Conservation (phyloP, 2,888 invertebrate genomes). For the Cerceris ruficornis region DNA sequence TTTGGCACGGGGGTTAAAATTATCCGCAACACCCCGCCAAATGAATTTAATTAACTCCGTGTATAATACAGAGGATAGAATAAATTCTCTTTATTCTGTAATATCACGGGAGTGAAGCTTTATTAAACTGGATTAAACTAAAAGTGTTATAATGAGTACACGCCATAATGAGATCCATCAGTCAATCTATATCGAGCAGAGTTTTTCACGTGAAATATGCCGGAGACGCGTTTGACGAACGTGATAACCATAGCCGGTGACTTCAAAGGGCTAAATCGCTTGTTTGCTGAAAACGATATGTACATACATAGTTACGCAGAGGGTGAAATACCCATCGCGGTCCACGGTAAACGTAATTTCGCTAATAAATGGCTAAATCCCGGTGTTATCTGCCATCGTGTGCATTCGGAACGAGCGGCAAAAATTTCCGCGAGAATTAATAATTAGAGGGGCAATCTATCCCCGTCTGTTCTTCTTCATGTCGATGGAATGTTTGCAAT, state of each 20-base stretch:
- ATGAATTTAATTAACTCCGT: too few species aligned
- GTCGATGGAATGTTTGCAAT: not conserved
- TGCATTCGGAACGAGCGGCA: constrained; percentile 21
- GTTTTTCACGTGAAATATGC: constrained; percentile 50
- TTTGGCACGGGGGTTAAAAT: too few species aligned
- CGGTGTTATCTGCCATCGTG: constrained; percentile 27
- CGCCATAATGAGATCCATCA: not conserved
- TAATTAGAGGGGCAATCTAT: not conserved
- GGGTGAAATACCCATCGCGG: constrained; percentile 30
- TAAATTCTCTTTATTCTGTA: too few species aligned
- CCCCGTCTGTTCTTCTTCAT: too few species aligned
- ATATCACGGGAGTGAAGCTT: too few species aligned
- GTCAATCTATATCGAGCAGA: constrained; percentile 24
- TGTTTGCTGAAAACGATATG: constrained; percentile 54
- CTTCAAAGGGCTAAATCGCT: constrained; percentile 52
- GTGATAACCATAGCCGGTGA: constrained; percentile 23
- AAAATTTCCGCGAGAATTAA: not conserved
- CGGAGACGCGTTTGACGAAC: constrained; percentile 28
- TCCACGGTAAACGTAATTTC: constrained; percentile 50
- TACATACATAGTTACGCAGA: constrained; percentile 12
- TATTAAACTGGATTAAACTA: too few species aligned
- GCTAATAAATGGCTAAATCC: constrained; percentile 49
- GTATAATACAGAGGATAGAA: too few species aligned
- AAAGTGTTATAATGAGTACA: not conserved
- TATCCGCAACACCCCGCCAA: too few species aligned